phyloP scores from a whole-genome alignment of 2,888 invertebrate species.

The Lutraria lutraria region DNA sequence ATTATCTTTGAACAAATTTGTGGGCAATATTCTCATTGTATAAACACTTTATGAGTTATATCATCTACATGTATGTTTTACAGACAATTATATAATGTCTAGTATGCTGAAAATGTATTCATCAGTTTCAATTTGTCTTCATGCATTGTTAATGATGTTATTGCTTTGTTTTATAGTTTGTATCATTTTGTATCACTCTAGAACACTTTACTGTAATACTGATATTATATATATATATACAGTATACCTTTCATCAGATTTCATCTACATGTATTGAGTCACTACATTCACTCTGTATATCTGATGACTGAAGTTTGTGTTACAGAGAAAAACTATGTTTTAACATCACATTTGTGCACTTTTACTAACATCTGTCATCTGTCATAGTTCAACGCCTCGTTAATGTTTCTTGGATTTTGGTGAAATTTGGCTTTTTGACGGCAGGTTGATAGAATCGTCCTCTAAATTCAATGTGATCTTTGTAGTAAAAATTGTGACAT shows the following conservation, averaged over 20 bases:
- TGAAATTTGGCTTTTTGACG: too few species aligned
- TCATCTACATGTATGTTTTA: too few species aligned
- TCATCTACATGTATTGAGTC: background rate
- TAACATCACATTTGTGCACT: slow-evolving; percentile 9
- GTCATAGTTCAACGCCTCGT: too few species aligned
- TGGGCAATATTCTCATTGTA: too few species aligned
- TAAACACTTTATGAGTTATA: too few species aligned
- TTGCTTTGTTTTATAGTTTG: background rate
- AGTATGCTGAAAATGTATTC: too few species aligned
- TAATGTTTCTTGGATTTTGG: too few species aligned
- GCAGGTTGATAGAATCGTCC: too few species aligned
- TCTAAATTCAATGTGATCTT: too few species aligned
- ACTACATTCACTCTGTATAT: slow-evolving; percentile 11
- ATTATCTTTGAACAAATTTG: too few species aligned
- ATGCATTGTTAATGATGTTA: background rate
- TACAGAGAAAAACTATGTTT: background rate
- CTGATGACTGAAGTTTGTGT: slow-evolving; percentile 18
- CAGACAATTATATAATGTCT: too few species aligned
- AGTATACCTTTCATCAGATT: background rate
- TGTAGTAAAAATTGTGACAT: too few species aligned
- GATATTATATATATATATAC: background rate
- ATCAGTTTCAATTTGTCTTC: background rate
- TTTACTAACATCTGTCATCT: background rate
- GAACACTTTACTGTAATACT: background rate
- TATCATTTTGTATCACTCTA: background rate